Conservation (phyloP, 1,140 invertebrate species). For the Eurosta solidaginis region DNA sequence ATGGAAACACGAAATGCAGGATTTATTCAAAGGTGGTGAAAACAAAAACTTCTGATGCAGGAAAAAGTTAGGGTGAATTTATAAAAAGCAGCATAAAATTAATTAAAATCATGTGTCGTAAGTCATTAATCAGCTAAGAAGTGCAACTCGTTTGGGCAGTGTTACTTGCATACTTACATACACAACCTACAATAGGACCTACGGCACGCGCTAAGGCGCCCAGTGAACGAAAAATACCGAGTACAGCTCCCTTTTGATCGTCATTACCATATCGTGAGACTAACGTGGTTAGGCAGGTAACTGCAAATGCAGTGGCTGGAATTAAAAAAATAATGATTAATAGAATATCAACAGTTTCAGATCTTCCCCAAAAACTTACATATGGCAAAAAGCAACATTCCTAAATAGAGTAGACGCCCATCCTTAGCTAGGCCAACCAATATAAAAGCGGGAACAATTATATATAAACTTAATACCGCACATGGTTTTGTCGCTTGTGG, state of each 20-base stretch:
- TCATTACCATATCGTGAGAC: slow-evolving; percentile 81
- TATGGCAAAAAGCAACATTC: slow-evolving; percentile 86
- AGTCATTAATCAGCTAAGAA: too few relatives aligned
- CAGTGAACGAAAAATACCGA: slow-evolving; percentile 92
- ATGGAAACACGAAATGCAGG: too few relatives aligned
- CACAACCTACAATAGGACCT: slow-evolving; percentile 86
- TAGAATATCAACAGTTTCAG: too few relatives aligned
- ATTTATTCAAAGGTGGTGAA: too few relatives aligned
- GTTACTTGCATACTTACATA: slow-evolving; percentile 62
- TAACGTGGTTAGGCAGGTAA: slow-evolving; percentile 90
- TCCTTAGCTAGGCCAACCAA: slow-evolving; percentile 74
- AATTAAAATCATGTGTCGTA: too few relatives aligned
- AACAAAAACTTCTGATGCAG: too few relatives aligned
- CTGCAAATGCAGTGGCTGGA: slow-evolving; percentile 88
- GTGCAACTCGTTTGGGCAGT: neutral
- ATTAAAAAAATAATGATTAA: neutral
- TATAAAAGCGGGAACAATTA: slow-evolving; percentile 88
- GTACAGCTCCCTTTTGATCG: slow-evolving; percentile 88
- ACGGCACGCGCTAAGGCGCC: slow-evolving; percentile 91
- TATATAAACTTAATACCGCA: slow-evolving; percentile 77
- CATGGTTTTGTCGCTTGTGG: slow-evolving; percentile 75
- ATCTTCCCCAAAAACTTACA: slow-evolving; percentile 69
- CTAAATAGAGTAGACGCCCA: slow-evolving; percentile 70
- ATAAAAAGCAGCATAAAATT: too few relatives aligned
- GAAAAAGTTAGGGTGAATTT: too few relatives aligned